These are phyloP conservation scores for Tenualosa thibaudeaui DNA, from an alignment of 2,797 vertebrate genomes.

Conservation along the genomic window DNA sequence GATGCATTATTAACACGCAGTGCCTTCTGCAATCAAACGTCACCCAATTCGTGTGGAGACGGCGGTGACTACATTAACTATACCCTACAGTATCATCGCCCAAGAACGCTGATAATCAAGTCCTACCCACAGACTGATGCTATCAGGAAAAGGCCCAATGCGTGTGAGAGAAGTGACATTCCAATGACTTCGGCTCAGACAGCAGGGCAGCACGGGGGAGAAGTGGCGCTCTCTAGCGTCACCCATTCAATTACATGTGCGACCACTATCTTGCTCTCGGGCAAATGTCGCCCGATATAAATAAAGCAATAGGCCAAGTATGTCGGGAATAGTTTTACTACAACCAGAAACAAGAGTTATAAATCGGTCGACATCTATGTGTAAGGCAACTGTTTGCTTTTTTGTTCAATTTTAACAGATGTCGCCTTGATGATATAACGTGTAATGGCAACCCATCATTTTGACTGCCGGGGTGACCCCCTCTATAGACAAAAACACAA, in stretches of 20 bases:
- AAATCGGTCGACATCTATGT: not conserved
- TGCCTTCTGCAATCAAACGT: not conserved
- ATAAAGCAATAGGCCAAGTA: not conserved
- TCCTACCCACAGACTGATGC: not conserved
- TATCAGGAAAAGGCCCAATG: not conserved
- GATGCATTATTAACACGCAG: not conserved
- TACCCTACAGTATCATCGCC: not conserved
- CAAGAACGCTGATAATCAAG: not conserved
- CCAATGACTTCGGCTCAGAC: not conserved
- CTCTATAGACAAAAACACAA: not conserved
- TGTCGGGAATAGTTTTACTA: conserved; percentile 6
- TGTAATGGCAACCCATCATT: not conserved
- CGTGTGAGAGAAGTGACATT: not conserved
- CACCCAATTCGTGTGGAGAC: not conserved
- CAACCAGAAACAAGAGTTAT: not conserved
- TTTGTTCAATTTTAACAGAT: not conserved
- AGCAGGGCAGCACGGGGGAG: conserved; percentile 39
- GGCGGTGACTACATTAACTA: not conserved
- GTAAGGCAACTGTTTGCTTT: not conserved
- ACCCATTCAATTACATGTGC: conserved; percentile 59
- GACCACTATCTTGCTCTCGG: conserved; percentile 38
- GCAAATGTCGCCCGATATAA: not conserved
- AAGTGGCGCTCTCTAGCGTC: conserved; percentile 79
- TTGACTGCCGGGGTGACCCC: not conserved
- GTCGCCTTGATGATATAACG: not conserved